Evolutionary conservation across 1,140 invertebrate species (phyloP).

Genomic region (Platorchestia sp.): DNA sequence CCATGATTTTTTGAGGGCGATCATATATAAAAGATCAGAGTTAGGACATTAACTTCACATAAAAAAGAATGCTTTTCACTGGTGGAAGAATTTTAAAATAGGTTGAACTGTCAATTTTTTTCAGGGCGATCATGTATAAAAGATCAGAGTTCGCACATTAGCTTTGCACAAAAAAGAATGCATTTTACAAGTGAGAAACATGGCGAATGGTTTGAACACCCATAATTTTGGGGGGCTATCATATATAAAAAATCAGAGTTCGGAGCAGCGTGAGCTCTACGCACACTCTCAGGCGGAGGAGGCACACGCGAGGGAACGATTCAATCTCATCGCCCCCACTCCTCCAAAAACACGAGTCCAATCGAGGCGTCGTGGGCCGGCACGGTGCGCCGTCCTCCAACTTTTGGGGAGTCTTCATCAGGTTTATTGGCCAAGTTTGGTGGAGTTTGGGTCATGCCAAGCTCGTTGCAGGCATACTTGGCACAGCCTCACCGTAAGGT

Average conservation of each 20-base stretch:
- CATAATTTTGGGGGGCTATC: neutral
- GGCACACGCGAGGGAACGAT: neutral
- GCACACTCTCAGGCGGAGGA: neutral
- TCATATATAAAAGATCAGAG: neutral
- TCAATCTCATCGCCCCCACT: neutral
- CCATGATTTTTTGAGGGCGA: neutral
- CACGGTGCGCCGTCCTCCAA: neutral
- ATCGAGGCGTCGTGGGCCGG: conserved; percentile 15
- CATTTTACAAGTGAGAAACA: no score
- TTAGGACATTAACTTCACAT: neutral
- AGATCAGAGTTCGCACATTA: neutral
- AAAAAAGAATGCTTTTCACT: neutral
- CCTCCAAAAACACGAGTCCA: conserved; percentile 11
- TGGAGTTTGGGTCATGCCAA: conserved; percentile 37
- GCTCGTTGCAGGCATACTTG: conserved; percentile 40
- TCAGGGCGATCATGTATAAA: neutral
- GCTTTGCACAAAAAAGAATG: neutral
- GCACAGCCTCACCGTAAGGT: conserved; percentile 18
- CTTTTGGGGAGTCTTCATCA: conserved; percentile 45
- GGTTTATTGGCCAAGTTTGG: conserved; percentile 42
- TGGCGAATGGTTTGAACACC: no score
- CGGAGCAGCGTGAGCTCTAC: neutral
- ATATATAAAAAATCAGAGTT: neutral
- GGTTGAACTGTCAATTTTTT: neutral
- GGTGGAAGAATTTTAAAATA: neutral